Evolutionary conservation across 2,797 vertebrate genomes (phyloP).

Genomic region (Harpagifer antarcticus): DNA sequence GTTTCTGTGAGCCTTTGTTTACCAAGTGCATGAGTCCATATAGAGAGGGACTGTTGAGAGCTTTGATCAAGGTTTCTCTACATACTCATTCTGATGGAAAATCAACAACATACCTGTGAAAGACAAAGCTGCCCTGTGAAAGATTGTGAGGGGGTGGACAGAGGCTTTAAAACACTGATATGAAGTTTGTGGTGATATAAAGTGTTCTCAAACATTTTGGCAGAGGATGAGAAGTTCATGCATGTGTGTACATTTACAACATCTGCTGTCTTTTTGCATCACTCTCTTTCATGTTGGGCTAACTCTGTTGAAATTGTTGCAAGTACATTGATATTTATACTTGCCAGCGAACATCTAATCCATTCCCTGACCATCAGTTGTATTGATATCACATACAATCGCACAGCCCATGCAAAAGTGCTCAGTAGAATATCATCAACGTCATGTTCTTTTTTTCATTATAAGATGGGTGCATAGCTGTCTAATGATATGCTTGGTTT

Average conservation of each 20-base stretch:
- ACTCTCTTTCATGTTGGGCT: conserved; percentile 1
- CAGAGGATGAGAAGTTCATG: neutral
- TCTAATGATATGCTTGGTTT: conserved; percentile 8
- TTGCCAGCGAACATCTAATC: conserved; percentile 1
- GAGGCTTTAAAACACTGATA: neutral
- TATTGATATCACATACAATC: neutral
- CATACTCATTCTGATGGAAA: conserved; percentile 11
- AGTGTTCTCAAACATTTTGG: neutral
- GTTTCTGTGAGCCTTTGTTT: conserved; percentile 54
- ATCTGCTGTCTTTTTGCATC: conserved; percentile 11
- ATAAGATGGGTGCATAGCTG: neutral
- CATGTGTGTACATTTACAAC: neutral
- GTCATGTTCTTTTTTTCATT: neutral
- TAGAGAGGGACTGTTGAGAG: conserved; percentile 7
- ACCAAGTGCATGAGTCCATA: conserved; percentile 43
- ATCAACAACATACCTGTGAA: conserved; percentile 33
- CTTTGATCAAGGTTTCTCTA: conserved; percentile 27
- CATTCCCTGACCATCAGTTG: conserved; percentile 14
- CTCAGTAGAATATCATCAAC: neutral
- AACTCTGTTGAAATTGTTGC: neutral
- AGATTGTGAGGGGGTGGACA: neutral
- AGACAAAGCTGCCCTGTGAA: conserved; percentile 30
- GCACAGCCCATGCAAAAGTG: neutral
- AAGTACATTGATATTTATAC: conserved; percentile 18
- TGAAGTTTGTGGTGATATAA: neutral